Evolutionary conservation across 2,797 vertebrate genomes (phyloP).

Genomic region (Pseudopleuronectes americanus): DNA sequence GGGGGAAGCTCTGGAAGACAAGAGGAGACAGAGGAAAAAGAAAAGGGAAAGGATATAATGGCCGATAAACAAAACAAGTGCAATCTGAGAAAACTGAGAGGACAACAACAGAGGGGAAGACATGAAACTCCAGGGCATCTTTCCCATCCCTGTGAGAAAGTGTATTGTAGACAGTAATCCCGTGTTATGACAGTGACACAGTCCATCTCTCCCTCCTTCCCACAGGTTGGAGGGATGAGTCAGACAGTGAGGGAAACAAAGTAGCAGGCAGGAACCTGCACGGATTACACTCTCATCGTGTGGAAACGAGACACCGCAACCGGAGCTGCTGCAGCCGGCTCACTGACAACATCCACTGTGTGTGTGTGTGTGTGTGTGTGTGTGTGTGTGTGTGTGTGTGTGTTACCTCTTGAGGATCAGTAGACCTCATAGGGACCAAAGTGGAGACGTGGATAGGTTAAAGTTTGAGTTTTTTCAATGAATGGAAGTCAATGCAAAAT

Average conservation of each 20-base stretch:
- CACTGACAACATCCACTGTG: slow-evolving; percentile 44
- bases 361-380: slow-evolving; percentile 33
- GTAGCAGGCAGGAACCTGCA: slow-evolving; percentile 75
- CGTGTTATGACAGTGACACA: slow-evolving; percentile 73
- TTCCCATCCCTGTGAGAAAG: slow-evolving; percentile 62
- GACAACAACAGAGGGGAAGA: slow-evolving; percentile 48
- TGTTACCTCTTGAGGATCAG: no score
- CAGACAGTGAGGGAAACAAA: slow-evolving; percentile 70
- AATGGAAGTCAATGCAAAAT: no score
- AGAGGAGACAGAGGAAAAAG: slow-evolving; percentile 7
- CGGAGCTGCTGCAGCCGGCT: slow-evolving; percentile 54
- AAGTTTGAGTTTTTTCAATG: no score
- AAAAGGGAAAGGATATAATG: slow-evolving; percentile 35
- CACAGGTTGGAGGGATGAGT: slow-evolving; percentile 78
- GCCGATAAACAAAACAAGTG: slow-evolving; percentile 38
- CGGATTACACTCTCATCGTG: slow-evolving; percentile 71
- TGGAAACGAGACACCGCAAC: slow-evolving; percentile 66
- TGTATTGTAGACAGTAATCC: slow-evolving; percentile 68
- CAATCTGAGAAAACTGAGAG: slow-evolving; percentile 57
- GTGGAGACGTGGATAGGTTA: no score
- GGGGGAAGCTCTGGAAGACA: slow-evolving; percentile 6
- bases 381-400: neutral
- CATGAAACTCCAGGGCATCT: slow-evolving; percentile 54
- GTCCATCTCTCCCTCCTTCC: slow-evolving; percentile 66
- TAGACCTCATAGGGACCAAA: no score